Evolutionary conservation across 1,140 invertebrate species (phyloP), one percentile per base, ranked within the genome.

Genomic region (Drosophila melanica): DNA sequence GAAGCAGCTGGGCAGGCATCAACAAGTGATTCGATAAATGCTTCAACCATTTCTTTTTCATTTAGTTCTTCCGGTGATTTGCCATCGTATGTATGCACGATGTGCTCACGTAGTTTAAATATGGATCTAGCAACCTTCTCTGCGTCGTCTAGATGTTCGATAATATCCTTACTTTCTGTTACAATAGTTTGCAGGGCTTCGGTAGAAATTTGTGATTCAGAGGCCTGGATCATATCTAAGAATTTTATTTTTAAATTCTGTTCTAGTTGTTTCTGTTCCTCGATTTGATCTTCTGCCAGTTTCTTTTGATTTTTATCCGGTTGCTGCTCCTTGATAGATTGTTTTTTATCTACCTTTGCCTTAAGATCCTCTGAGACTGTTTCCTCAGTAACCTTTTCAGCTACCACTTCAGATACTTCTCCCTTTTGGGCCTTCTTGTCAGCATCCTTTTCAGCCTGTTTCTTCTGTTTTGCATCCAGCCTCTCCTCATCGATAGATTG

Each of bases 81-180:
- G 3, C 75, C 85, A 42, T 91, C 90, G 37, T 90, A 91, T 0
- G 90, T 91, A 16, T 91, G 90, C 20, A 91, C 90, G 45, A 91
- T 91, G 35, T 90, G 85, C 18, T 91, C 90, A 47, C 74, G 75
- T 6, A 91, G 30, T 42, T 84, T 90, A 11, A 91, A 91, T 11
- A 90, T 74, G 1, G 59, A 51, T 48, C 90, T 90, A 6, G 51
- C 45, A 1, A 82, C 45, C 53, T 77, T 65, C 3, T 69, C 67
- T 0, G 12, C 9, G 35, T 82, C 62, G 7, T 62, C 14, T 0
- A 87, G 30, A 39, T 74, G 77, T 9, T 76, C 68, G 1, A 90
- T 44, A 12, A 81, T 67, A 23, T 81, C 62, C 50, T 75, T 71
- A 18, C 48, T 42, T 0, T 77, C 51, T 2, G 18, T 41, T 7